Conservation (phyloP, 2,888 invertebrate genomes). For the Tetragonisca angustula region DNA sequence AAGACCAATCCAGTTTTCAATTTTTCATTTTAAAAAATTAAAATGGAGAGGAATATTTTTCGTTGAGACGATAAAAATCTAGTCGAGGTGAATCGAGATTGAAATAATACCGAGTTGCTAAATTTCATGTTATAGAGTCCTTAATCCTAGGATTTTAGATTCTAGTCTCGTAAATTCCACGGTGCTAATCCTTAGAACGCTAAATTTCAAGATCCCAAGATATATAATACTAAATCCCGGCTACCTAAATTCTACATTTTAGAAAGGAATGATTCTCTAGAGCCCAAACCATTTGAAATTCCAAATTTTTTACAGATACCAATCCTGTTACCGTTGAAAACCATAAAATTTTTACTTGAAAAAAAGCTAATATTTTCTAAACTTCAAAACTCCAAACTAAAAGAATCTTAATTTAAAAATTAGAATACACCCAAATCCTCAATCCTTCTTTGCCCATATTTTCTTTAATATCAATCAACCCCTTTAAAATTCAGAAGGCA, state of each 20-base stretch:
- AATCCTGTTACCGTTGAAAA: too few species aligned
- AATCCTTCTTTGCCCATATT: not conserved
- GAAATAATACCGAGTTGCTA: not conserved
- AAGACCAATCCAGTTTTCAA: not conserved
- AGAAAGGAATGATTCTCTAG: not conserved
- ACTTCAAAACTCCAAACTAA: not conserved
- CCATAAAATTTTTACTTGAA: too few species aligned
- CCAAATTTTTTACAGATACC: not conserved
- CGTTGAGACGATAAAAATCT: not conserved
- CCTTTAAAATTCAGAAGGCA: not conserved
- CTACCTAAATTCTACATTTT: conserved; percentile 13
- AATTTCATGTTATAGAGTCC: conserved; percentile 1
- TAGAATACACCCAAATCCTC: not conserved
- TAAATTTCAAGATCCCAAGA: conserved; percentile 19
- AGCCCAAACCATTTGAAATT: not conserved
- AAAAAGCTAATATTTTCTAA: not conserved
- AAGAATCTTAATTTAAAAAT: not conserved
- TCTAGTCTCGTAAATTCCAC: conserved; percentile 10
- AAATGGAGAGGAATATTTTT: not conserved
- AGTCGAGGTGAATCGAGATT: not conserved
- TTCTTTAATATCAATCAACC: not conserved
- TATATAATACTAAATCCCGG: conserved; percentile 13
- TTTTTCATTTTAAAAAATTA: not conserved
- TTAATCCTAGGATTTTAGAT: conserved; percentile 13
- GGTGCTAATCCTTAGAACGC: not conserved